Conservation (phyloP, 2,888 invertebrate species). For the Sarcophaga subvicina region DNA sequence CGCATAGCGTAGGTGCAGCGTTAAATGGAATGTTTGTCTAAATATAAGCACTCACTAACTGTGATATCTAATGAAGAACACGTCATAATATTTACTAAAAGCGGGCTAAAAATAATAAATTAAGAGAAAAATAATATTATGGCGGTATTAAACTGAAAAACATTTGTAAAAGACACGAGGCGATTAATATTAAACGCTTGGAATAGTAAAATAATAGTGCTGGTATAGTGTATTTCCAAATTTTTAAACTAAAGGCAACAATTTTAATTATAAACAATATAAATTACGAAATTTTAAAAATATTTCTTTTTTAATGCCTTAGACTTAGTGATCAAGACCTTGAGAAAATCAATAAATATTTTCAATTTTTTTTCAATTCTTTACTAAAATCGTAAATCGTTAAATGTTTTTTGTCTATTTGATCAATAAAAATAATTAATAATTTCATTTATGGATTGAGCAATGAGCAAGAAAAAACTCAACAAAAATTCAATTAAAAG, state of each 20-base stretch:
- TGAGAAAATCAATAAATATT: conserved; percentile 5
- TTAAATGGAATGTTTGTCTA: too few relatives aligned
- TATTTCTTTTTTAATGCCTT: neutral
- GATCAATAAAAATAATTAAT: neutral
- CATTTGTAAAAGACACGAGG: too few relatives aligned
- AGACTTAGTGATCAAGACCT: conserved; percentile 34
- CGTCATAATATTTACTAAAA: conserved; percentile 38
- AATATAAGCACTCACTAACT: too few relatives aligned
- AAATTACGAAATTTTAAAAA: neutral
- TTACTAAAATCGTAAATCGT: conserved; percentile 42
- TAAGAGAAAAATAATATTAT: neutral
- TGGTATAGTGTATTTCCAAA: too few relatives aligned
- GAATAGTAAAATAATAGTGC: too few relatives aligned
- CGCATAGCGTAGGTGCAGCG: neutral
- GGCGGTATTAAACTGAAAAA: too few relatives aligned
- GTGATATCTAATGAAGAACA: conserved; percentile 11
- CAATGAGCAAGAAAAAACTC: neutral
- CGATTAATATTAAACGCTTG: too few relatives aligned
- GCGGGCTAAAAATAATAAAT: conserved; percentile 28
- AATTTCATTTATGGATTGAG: conserved; percentile 13
- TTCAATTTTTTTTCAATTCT: conserved; percentile 3
- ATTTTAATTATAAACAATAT: neutral
- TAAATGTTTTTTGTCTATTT: conserved; percentile 25
- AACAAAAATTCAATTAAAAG: neutral
- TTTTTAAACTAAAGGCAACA: too few relatives aligned